A percentile compares a stretch with the other conserved stretches of the same genome.
phyloP scores from a whole-genome alignment of 1,140 invertebrate genomes.

The Caenorhabditis remanei region DNA sequence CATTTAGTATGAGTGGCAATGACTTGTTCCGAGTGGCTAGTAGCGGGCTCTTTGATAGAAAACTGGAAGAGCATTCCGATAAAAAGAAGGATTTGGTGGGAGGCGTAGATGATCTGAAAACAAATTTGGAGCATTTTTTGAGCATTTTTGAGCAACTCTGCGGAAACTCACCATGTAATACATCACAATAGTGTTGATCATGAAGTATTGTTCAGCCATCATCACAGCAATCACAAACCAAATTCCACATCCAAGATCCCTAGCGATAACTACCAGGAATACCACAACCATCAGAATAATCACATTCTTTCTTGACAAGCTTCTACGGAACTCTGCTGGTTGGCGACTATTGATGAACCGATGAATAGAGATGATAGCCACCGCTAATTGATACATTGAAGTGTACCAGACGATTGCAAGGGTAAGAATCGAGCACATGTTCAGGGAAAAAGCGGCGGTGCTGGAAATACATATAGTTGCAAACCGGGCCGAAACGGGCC shows the following conservation, averaged over 20 bases:
- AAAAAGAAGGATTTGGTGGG: not conserved
- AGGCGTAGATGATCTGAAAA: not conserved
- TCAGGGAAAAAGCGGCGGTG: not conserved
- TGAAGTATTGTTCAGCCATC: not conserved
- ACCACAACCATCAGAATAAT: not conserved
- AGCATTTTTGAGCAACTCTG: too few relatives aligned
- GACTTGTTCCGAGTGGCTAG: not conserved
- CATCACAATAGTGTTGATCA: too few relatives aligned
- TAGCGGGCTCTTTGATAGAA: not conserved
- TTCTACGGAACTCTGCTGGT: not conserved
- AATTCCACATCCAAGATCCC: not conserved
- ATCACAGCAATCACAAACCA: not conserved
- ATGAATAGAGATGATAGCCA: not conserved
- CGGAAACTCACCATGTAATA: too few relatives aligned
- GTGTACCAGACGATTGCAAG: not conserved
- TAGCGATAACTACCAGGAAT: not conserved
- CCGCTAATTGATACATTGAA: not conserved
- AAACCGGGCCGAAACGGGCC: too few relatives aligned
- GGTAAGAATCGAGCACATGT: not conserved
- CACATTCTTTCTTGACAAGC: not conserved
- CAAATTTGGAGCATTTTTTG: too few relatives aligned
- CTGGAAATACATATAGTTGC: not conserved
- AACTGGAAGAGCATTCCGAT: not conserved
- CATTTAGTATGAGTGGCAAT: not conserved
- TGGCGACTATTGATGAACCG: not conserved